Evolutionary conservation across 2,797 vertebrate species (phyloP), one percentile per base, ranked within the genome.

Genomic region (Gymnoscopelus microlampas): DNA sequence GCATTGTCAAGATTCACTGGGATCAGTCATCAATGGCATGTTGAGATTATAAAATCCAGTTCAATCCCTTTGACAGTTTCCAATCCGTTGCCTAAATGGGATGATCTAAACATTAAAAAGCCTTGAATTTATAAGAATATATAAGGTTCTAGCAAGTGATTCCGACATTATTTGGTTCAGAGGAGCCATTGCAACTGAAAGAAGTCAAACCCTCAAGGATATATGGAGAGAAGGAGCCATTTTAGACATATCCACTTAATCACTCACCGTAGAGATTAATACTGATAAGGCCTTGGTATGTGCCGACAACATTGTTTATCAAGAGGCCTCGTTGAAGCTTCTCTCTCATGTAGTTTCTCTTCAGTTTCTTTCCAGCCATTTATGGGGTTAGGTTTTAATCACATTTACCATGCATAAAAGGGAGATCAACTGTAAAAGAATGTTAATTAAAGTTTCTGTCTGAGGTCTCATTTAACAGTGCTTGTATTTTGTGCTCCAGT

Each of bases 1-100:
- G 68, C 63, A 65, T 67, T 65, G 59, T 60, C 12, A 59, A 68
- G 14, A 60, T 59, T 74, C 23, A 57, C 24, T 3, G 39, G 47
- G 10, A 19, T 35, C 47, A 53, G 32, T 19, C 5, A 15, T 39
- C 15, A 55, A 53, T 19, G 3, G 29, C 66, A 39, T 57, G 32
- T 74, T 39, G 7, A 39, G 9, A 39, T 39, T 0, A 39, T 39
- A 39, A 39, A 8, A 8, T 39, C 32, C 48, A 3, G 4, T 48
- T 49, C 13, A 49, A 49, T 49, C 48, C 9, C 10, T 12, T 49
- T 49, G 48, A 11, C 48, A 32, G 32, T 32, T 2, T 2, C 32
- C 32, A 32, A 32, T 14, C 48, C 12, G 13, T 49, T 49, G 48
- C 13, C 10, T 14, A 2, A 49, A 49, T 35, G 32, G 32, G 32